Evolutionary conservation across 2,797 vertebrate genomes (phyloP).

Genomic region (Chaunax sp.): DNA sequence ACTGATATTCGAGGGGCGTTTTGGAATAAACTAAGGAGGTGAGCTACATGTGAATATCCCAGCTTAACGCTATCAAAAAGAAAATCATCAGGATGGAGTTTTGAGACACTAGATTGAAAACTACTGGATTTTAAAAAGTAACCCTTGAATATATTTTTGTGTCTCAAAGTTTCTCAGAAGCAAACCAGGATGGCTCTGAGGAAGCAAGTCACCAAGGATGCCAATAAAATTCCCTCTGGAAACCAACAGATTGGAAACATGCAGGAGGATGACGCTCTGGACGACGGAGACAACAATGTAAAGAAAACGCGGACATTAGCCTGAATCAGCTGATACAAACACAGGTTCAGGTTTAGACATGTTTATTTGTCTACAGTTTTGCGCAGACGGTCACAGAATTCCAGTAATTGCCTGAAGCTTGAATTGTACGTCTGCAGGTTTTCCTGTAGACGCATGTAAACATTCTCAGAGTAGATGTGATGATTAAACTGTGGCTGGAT

Average conservation of each 20-base stretch:
- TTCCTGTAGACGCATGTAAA: background rate
- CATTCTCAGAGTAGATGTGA: background rate
- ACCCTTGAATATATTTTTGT: background rate
- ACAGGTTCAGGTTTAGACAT: no score
- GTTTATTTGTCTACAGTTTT: no score
- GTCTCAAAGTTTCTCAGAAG: conserved; percentile 15
- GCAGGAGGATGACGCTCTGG: conserved; percentile 30
- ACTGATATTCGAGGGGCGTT: no score
- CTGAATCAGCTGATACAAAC: background rate
- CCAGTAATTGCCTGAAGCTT: background rate
- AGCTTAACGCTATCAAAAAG: background rate
- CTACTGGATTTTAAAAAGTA: background rate
- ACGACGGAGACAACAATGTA: conserved; percentile 52
- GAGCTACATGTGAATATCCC: no score
- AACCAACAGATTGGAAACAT: conserved; percentile 38
- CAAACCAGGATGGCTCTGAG: conserved; percentile 71
- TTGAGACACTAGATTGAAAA: background rate
- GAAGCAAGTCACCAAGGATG: conserved; percentile 54
- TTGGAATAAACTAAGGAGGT: no score
- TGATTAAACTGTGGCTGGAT: background rate
- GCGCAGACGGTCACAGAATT: no score
- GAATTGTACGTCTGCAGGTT: background rate
- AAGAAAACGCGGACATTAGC: background rate
- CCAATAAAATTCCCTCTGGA: conserved; percentile 18
- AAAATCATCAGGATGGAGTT: background rate